A percentile compares a stretch with the other conserved stretches of the same genome.
Evolutionary conservation across 1,140 invertebrate species (phyloP).

Genomic region (Lordiphosa stackelbergi): DNA sequence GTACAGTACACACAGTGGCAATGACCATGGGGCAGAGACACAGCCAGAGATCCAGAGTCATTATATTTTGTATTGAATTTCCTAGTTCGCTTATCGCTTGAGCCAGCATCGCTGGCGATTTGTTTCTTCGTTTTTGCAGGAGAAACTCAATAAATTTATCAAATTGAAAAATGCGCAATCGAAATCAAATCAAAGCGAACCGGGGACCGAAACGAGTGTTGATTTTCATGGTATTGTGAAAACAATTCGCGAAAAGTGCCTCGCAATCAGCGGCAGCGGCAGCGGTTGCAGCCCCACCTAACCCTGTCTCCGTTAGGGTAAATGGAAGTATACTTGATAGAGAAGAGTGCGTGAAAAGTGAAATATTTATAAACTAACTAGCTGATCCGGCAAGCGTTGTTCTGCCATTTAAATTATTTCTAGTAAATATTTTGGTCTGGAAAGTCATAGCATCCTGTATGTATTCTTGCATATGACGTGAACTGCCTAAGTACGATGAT

Average conservation of each 20-base stretch:
- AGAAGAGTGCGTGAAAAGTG: slow-evolving; percentile 2
- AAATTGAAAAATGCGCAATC: slow-evolving; percentile 67
- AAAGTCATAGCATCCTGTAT: no score
- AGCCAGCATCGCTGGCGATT: slow-evolving; percentile 44
- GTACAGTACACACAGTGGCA: slow-evolving; percentile 11
- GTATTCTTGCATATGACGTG: no score
- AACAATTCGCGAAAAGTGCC: slow-evolving; percentile 61
- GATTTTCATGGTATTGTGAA: slow-evolving; percentile 57
- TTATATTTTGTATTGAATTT: slow-evolving; percentile 62
- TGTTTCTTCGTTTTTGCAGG: slow-evolving; percentile 33
- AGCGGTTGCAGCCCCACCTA: slow-evolving; percentile 34
- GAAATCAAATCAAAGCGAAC: slow-evolving; percentile 67
- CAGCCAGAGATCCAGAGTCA: slow-evolving; percentile 23
- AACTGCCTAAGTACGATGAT: no score
- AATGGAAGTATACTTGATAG: neutral
- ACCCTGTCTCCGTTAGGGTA: slow-evolving; percentile 22
- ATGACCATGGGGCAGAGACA: slow-evolving; percentile 13
- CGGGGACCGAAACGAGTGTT: slow-evolving; percentile 40
- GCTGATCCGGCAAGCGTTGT: no score
- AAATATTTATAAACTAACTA: no score
- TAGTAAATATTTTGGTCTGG: no score
- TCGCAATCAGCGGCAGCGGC: slow-evolving; percentile 55
- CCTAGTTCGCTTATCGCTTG: slow-evolving; percentile 45
- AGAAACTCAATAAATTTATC: slow-evolving; percentile 65
- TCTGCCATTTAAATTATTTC: no score